Evolutionary conservation across 2,113 vertebrate species (phyloP).

Genomic region (Microcebus lehilahytsara): DNA sequence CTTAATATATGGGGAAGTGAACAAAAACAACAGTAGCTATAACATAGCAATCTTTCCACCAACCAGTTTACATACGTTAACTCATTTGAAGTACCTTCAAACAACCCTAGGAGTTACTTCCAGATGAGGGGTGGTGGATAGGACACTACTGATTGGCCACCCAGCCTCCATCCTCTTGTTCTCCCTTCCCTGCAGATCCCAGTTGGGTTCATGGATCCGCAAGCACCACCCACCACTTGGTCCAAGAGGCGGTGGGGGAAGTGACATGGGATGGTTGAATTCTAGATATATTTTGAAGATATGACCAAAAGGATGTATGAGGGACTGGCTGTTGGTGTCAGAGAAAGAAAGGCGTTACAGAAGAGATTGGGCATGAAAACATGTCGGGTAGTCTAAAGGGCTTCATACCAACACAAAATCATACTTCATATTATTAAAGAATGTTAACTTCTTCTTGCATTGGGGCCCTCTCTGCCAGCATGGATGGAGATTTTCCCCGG

Average conservation of each 20-base stretch:
- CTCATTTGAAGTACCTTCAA: not conserved
- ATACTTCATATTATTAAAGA: not conserved
- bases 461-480: not conserved
- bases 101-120: not conserved
- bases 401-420: not conserved
- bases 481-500: not conserved
- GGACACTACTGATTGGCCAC: no score
- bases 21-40: not conserved
- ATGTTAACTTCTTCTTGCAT: not conserved
- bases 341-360: not conserved
- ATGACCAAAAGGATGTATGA: not conserved
- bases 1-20: not conserved
- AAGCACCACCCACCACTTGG: not conserved
- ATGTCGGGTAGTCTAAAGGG: not conserved
- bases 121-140: not conserved
- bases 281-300: not conserved
- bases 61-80: not conserved
- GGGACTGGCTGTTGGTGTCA: not conserved
- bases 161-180: not conserved
- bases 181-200: not conserved
- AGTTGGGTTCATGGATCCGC: accelerated
- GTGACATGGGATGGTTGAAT: not conserved
- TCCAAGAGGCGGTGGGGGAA: not conserved
- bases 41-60: not conserved
- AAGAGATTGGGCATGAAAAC: not conserved